Evolutionary conservation across 1,140 invertebrate species (phyloP), one percentile per base, ranked within the genome.

Genomic region (Halesus radiatus): DNA sequence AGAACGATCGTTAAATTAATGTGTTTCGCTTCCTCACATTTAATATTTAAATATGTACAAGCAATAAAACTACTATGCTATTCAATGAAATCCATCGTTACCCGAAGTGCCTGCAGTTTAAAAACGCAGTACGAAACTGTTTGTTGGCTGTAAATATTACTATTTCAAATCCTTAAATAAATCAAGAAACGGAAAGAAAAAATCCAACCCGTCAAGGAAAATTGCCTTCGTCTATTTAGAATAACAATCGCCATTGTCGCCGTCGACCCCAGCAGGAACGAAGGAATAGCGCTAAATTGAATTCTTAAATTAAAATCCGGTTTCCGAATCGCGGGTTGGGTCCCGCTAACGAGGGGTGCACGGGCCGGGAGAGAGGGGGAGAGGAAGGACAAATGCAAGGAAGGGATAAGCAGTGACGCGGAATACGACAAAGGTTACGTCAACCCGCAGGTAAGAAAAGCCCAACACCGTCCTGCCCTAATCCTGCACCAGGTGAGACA

Each of bases 241-340:
- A 83, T 83, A 80, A 83, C 81, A 83, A 83, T 78, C 70, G 66
- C 22, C 68, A 82, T 82, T 82, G 81, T 79, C 37, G 54, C 1
- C 68, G 64, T 23, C 58, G 66, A 62, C 78, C 18, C 70, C 18
- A 53, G 64, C 62, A 76, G 76, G 26, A 72, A 18, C 32, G 68
- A 50, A 72, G 68, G 45, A 79, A 77, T 80, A 80, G 78, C 81
- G 75, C 78, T 80, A 83, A 83, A 83, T 83, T 83, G 78, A 80
- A 80, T 83, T 83, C 70, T 76, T 80, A 80, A 83, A 83, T 83
- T 83, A 83, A 83, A 82, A 83, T 80, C 81, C 70, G 81, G 81
- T 83, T 82, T 78, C 68, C n/a, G 77, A 56, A 72, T 58, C 76
- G 76, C 76, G 76, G 76, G 76, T 20, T 76, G 18, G 7, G 15